phyloP scores from a whole-genome alignment of 2,797 vertebrate species.

The Malurus splendens region DNA sequence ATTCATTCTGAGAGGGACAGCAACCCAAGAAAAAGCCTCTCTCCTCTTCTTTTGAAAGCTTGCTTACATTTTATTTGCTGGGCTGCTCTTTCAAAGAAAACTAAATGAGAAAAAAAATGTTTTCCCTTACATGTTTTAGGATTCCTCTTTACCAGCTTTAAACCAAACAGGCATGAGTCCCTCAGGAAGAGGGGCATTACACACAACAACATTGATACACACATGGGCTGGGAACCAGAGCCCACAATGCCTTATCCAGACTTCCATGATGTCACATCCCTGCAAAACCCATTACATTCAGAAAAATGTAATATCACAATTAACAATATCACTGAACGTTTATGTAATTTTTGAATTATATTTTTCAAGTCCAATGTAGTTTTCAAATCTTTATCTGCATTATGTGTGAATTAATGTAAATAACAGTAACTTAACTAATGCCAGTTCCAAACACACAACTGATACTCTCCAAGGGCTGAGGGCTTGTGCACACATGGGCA shows the following conservation, averaged over 20 bases:
- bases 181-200: background rate
- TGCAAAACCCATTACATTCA: background rate
- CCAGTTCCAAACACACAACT: background rate
- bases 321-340: background rate
- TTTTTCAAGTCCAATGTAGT: background rate
- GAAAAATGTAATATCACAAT: no score
- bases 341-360: background rate
- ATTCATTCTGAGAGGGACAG: background rate
- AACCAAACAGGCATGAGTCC: background rate
- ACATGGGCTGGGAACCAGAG: background rate
- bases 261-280: background rate
- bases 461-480: background rate
- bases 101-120: background rate
- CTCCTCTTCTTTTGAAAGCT: background rate
- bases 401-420: background rate
- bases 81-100: background rate
- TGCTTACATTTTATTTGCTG: background rate
- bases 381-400: conserved; percentile 15
- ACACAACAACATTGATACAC: background rate
- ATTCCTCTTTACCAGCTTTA: background rate
- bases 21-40: background rate
- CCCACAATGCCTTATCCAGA: background rate
- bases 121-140: background rate
- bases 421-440: background rate
- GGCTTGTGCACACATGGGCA: background rate